Evolutionary conservation across 1,140 invertebrate genomes (phyloP).

Genomic region (Drosophila asahinai): DNA sequence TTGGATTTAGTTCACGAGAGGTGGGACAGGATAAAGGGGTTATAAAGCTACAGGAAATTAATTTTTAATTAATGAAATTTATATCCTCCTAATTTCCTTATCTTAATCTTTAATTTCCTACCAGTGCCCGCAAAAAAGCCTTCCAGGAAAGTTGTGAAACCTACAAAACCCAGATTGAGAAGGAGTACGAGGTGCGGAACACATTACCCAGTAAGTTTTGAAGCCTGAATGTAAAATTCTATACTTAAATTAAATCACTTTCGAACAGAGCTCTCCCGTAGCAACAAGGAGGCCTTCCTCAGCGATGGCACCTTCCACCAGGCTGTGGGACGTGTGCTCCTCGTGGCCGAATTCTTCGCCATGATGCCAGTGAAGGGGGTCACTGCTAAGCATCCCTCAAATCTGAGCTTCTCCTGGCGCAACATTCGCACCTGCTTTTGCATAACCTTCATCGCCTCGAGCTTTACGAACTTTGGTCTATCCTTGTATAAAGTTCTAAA

Average conservation of each 20-base stretch:
- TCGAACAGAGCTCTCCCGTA: conserved; percentile 44
- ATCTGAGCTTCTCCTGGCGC: conserved; percentile 74
- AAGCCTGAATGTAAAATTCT: no score
- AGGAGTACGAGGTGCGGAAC: conserved; percentile 12
- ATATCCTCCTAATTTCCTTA: background rate
- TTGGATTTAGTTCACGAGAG: conserved; percentile 55
- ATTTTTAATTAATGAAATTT: background rate
- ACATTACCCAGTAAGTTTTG: conserved; percentile 5
- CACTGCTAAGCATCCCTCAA: conserved; percentile 51
- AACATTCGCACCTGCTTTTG: conserved; percentile 65
- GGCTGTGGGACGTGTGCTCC: conserved; percentile 71
- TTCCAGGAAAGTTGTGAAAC: conserved; percentile 50
- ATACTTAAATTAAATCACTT: background rate
- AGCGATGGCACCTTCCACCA: conserved; percentile 79
- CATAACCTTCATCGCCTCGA: conserved; percentile 55
- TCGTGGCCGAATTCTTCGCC: conserved; percentile 79
- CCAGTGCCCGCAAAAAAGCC: conserved; percentile 44
- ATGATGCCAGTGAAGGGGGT: conserved; percentile 83
- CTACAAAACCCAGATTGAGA: conserved; percentile 38
- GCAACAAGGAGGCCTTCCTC: conserved; percentile 54
- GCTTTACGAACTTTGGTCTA: conserved; percentile 44
- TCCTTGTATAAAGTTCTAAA: conserved; percentile 62
- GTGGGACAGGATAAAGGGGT: conserved; percentile 11
- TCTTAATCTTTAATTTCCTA: background rate
- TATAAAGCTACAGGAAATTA: background rate